Base-by-base conservation (phyloP, 1,140 invertebrate genomes). In the Diorhabda elongata region DNA sequence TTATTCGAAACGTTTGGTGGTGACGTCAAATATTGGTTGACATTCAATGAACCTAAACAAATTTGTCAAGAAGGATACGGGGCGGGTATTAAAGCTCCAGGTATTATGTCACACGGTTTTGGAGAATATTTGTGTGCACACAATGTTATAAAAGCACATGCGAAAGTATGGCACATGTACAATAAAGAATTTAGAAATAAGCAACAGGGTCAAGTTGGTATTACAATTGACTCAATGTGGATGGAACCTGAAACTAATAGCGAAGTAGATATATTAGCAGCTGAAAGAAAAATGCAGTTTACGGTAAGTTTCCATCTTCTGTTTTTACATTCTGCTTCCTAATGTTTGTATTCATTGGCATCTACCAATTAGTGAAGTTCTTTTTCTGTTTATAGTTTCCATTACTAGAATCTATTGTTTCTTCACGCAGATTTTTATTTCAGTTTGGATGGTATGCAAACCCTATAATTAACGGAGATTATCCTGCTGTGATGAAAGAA, bases 391-490 rank as follows among this genome's bases (percentile, higher is more conserved):
- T 26, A 26, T 26, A 26, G 26, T 26, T 26, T 26, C 26, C 26
- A 26, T 0, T 26, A 26, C 1, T 26, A 26, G 26, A 26, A 26
- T 26, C 26, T 26, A 26, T 26, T 26, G 26, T 1, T 26, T 26
- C 26, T 26, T 26, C 26, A 26, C 26, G 26, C 26, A 26, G 0
- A 26, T 26, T 26, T 26, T 26, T 26, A 44, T 65, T 83, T 60
- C 77, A 85, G 83, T 83, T 86, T 67, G 85, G 85, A 3, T 86
- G 85, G 83, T 88, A 85, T 71, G 85, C 82, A 3, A 83, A 89
- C 79, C 88, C 88, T 3, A 86, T 90, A 64, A 88, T 84, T 67
- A 76, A 79, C 3, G 88, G 89, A 6, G 85, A 89, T 71, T 90
- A 88, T 73, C 88, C 89, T 1, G 69, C 78, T 64, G 79, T 86